Base-by-base conservation (phyloP, 1,140 invertebrate genomes). In the Bombus cullumanus region DNA sequence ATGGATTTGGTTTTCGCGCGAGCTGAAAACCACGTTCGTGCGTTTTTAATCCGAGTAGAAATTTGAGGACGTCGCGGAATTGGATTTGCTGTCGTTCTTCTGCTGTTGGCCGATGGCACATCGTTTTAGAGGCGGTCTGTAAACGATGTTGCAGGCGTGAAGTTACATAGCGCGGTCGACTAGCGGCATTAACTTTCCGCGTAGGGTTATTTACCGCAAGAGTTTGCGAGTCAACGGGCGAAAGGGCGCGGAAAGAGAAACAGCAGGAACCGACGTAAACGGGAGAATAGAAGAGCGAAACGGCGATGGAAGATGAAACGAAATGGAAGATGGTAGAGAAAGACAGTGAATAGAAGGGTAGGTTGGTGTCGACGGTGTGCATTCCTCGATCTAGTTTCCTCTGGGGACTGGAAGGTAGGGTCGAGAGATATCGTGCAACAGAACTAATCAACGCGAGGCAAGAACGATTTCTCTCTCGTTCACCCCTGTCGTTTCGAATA, bases 381-480 rank as follows among this genome's bases (percentile, higher is more conserved):
- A 81, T 81, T 89, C 82, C 74, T 87, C 85, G 88, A 85, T 90
- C 85, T 84, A 72, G 85, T 86, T 82, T 84, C 82, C 90, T 88
- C 90, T 28, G 15, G 90, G 81, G 90, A 92, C 76, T 37, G 64
- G 66, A 74, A 84, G 86, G 73, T 64, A 81, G 90, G 85, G 78
- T 81, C 75, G 89, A 85, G 82, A 91, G 84, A 92, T 91, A 90
- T 89, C 86, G 86, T 86, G 88, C 86, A 89, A 89, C 87, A 84
- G 90, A 92, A 91, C 92, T 92, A 92, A 92, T 92, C 92, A 92
- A 92, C 91, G 91, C 62, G 87, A 87, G 82, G 85, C 89, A 81
- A 86, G 83, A 89, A 85, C 89, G 88, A 92, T 92, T 91, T 89
- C 88, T 88, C 86, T 88, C 80, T 88, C 82, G 76, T 74, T 86